phyloP scores from a whole-genome alignment of 2,797 vertebrate genomes.

The Periparus ater region DNA sequence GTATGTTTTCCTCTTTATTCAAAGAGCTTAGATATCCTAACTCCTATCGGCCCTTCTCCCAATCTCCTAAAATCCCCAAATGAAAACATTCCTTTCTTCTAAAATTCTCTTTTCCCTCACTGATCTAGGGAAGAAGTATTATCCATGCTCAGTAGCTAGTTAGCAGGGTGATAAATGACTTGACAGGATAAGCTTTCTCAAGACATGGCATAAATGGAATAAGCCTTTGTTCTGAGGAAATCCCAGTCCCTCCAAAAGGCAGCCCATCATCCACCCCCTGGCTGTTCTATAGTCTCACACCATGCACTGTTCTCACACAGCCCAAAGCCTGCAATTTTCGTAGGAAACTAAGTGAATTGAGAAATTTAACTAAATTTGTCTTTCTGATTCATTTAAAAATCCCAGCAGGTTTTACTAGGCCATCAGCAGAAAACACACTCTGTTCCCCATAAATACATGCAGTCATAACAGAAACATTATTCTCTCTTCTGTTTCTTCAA shows the following conservation, averaged over 20 bases:
- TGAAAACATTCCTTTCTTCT: slow-evolving; percentile 33
- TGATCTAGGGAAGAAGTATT: slow-evolving; percentile 33
- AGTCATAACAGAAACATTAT: neutral
- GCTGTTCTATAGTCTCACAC: neutral
- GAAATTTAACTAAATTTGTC: neutral
- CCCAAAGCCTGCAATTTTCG: neutral
- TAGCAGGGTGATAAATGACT: slow-evolving; percentile 25
- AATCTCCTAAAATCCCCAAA: neutral
- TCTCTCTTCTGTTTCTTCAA: neutral
- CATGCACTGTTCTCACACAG: neutral
- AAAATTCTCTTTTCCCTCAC: neutral
- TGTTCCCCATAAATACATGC: neutral
- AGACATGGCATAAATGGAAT: slow-evolving; percentile 7
- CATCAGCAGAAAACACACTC: neutral
- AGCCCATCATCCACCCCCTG: neutral
- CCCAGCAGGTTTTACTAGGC: neutral
- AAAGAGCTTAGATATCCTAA: slow-evolving; percentile 26
- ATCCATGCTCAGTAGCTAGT: slow-evolving; percentile 21
- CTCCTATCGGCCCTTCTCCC: slow-evolving; percentile 8
- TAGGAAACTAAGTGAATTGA: neutral
- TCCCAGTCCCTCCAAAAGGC: neutral
- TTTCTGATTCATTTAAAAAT: neutral
- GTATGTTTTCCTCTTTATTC: neutral
- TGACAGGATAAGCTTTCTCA: slow-evolving; percentile 40
- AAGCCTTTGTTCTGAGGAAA: slow-evolving; percentile 24